phyloP scores from a whole-genome alignment of 2,888 invertebrate species.

The Ophion ellenae region DNA sequence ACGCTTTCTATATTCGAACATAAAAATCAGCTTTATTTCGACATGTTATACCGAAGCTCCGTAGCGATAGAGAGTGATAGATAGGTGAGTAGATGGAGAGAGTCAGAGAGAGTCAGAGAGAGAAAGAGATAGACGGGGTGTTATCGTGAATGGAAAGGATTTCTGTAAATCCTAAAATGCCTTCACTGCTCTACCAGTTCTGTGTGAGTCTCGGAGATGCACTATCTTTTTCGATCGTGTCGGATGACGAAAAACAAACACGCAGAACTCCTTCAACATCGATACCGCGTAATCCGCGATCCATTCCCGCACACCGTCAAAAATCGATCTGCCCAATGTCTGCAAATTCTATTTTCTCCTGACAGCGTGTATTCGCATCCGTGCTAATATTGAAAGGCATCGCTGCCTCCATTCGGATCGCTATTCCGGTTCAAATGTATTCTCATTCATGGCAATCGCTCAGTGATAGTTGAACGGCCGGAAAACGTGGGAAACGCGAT shows the following conservation, averaged over 20 bases:
- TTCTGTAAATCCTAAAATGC: conserved; percentile 67
- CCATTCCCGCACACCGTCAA: not conserved
- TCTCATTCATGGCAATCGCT: not conserved
- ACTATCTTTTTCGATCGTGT: conserved; percentile 42
- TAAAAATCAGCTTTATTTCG: conserved; percentile 81
- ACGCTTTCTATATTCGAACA: conserved; percentile 79
- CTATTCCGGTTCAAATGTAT: not conserved
- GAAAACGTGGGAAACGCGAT: not conserved
- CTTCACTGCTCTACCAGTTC: conserved; percentile 34
- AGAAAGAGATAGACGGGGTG: conserved; percentile 8
- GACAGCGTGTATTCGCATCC: not conserved
- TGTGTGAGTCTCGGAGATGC: conserved; percentile 48
- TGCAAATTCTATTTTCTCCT: not conserved
- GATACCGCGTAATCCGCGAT: conserved; percentile 7
- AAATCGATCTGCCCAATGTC: not conserved
- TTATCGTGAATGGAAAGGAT: conserved; percentile 30
- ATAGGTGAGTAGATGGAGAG: conserved; percentile 29
- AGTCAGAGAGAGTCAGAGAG: conserved; percentile 29
- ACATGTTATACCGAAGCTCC: conserved; percentile 59
- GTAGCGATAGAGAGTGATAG: conserved; percentile 30
- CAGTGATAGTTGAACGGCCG: not conserved
- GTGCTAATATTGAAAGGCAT: not conserved
- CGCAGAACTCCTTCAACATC: not conserved
- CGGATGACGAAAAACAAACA: conserved; percentile 30
- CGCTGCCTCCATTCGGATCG: not conserved